Evolutionary conservation across 2,797 vertebrate genomes (phyloP).

Genomic region (Oreochromis mossambicus): DNA sequence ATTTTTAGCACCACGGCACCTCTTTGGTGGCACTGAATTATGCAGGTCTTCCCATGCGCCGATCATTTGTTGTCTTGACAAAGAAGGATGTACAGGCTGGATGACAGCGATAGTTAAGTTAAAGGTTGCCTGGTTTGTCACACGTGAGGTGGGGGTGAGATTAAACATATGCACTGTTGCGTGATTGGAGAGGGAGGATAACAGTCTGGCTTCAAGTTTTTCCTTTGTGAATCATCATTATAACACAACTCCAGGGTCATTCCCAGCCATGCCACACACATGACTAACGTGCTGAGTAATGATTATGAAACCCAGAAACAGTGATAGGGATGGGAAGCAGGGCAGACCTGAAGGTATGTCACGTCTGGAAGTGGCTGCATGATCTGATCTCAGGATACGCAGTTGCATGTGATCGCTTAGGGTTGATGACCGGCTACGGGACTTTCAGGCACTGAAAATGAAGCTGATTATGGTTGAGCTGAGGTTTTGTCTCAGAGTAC

Average conservation of each 20-base stretch:
- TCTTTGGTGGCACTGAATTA: slow-evolving; percentile 70
- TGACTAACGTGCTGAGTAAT: slow-evolving; percentile 48
- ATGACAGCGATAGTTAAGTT: neutral
- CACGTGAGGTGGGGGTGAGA: neutral
- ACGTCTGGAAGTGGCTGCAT: slow-evolving; percentile 39
- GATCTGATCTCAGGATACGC: neutral
- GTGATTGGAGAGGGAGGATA: slow-evolving; percentile 10
- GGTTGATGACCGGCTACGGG: neutral
- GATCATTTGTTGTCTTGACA: slow-evolving; percentile 50
- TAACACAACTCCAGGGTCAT: slow-evolving; percentile 7
- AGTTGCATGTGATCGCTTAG: slow-evolving; percentile 13
- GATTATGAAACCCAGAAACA: slow-evolving; percentile 14
- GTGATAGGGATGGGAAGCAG: slow-evolving; percentile 10
- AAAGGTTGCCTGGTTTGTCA: slow-evolving; percentile 9
- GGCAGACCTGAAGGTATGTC: slow-evolving; percentile 23
- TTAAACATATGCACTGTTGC: neutral
- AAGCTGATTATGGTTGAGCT: slow-evolving; percentile 39
- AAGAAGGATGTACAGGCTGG: slow-evolving; percentile 6
- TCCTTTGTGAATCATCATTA: slow-evolving; percentile 31
- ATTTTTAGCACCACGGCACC: slow-evolving; percentile 71
- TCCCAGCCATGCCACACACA: neutral
- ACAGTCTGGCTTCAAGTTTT: neutral
- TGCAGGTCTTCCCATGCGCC: slow-evolving; percentile 50
- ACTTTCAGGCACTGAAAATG: slow-evolving; percentile 20
- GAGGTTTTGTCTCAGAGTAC: slow-evolving; percentile 32